phyloP scores from a whole-genome alignment of 2,797 vertebrate species.

The Peromyscus nudipes region DNA sequence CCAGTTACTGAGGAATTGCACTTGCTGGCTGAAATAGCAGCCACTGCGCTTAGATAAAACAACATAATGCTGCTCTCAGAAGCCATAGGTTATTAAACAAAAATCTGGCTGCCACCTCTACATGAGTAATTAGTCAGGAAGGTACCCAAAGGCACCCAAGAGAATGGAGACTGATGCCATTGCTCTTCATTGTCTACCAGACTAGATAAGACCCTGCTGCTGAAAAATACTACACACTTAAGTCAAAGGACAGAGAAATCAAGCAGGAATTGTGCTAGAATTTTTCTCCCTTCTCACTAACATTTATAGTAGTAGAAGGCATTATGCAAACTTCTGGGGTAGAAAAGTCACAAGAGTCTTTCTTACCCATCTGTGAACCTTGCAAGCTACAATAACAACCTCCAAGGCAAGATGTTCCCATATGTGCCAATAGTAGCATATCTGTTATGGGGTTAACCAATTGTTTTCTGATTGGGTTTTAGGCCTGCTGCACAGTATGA shows the following conservation, averaged over 20 bases:
- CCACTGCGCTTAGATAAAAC: neutral
- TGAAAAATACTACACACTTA: neutral
- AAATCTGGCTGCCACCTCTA: neutral
- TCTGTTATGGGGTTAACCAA: neutral
- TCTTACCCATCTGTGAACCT: neutral
- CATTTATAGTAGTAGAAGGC: neutral
- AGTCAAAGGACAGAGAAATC: neutral
- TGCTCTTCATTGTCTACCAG: neutral
- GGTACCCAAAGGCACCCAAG: neutral
- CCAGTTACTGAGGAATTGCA: neutral
- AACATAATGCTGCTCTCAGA: neutral
- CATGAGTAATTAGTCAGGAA: neutral
- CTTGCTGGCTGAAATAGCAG: neutral
- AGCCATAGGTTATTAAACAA: neutral
- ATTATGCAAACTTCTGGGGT: neutral
- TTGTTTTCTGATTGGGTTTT: neutral
- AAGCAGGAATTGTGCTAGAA: neutral
- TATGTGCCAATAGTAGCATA: neutral
- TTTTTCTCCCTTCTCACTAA: neutral
- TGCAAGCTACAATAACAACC: neutral
- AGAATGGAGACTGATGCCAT: neutral
- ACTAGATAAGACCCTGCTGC: neutral
- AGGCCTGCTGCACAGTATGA: neutral
- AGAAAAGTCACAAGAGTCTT: neutral
- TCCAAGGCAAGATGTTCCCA: neutral